phyloP scores from a whole-genome alignment of 2,113 vertebrate genomes.

The Capreolus pygargus region DNA sequence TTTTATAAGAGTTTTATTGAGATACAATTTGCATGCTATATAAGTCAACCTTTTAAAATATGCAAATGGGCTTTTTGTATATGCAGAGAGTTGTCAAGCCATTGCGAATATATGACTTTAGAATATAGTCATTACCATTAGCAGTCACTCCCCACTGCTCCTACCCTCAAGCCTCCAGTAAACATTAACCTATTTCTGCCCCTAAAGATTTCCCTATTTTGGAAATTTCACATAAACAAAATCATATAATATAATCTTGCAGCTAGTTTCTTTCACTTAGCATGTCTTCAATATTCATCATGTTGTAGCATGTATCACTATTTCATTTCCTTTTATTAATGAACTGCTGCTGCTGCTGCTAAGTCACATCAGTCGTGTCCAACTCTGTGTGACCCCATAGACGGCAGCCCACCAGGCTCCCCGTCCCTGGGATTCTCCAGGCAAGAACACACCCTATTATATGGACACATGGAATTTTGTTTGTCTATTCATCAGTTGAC shows the following conservation, averaged over 20 bases:
- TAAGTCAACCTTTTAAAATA: background rate
- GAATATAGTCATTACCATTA: background rate
- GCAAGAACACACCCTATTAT: background rate
- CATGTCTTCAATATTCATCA: background rate
- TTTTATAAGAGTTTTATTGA: conserved; percentile 6
- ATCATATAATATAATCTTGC: background rate
- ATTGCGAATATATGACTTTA: background rate
- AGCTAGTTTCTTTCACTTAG: background rate
- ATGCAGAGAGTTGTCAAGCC: background rate
- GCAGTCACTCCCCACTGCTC: background rate
- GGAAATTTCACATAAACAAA: background rate
- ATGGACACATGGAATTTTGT: background rate
- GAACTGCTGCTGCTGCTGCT: background rate
- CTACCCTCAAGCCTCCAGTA: background rate
- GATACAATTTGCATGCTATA: background rate
- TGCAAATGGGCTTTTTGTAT: background rate
- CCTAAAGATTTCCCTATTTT: background rate
- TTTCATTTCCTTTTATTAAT: background rate
- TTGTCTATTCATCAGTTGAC: background rate
- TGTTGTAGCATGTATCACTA: background rate
- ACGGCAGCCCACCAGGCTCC: background rate
- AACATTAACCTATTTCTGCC: background rate
- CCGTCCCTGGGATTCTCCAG: background rate
- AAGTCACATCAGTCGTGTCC: background rate
- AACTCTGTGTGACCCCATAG: background rate